Conservation (phyloP, 2,888 invertebrate genomes). For the Palloptera scutellata region DNA sequence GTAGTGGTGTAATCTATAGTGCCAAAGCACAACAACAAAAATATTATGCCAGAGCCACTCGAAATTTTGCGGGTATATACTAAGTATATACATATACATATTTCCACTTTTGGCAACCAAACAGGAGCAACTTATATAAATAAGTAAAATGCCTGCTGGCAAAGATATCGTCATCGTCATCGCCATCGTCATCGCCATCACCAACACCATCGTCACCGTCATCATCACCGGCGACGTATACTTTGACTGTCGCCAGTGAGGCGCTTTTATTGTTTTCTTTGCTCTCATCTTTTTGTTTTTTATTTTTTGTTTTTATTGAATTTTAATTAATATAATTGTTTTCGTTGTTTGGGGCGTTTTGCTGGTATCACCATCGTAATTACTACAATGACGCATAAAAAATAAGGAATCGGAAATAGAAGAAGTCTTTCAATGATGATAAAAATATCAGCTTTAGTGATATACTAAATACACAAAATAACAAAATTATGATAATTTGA, state of each 20-base stretch:
- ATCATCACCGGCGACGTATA: conserved; percentile 17
- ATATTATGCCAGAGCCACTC: too few relatives aligned
- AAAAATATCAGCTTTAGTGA: too few relatives aligned
- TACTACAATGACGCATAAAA: too few relatives aligned
- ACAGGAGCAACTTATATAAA: conserved; percentile 10
- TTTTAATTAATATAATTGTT: conserved; percentile 38
- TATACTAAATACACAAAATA: too few relatives aligned
- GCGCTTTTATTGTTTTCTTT: conserved; percentile 14
- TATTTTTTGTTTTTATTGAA: conserved; percentile 37
- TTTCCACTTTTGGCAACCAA: conserved; percentile 27
- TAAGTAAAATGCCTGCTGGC: conserved; percentile 11
- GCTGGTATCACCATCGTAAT: too few relatives aligned
- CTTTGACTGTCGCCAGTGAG: conserved; percentile 38
- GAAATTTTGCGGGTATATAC: too few relatives aligned
- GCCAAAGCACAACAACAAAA: too few relatives aligned
- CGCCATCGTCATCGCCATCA: conserved; percentile 10
- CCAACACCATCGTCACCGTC: conserved; percentile 14
- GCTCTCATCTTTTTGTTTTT: conserved; percentile 29
- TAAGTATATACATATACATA: too few relatives aligned
- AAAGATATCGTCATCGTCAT: not conserved
- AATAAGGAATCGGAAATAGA: too few relatives aligned
- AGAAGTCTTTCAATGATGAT: too few relatives aligned
- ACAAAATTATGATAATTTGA: too few relatives aligned
- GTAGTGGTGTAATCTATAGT: too few relatives aligned
- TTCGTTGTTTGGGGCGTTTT: conserved; percentile 18